Evolutionary conservation across 2,113 vertebrate species (phyloP).

Genomic region (Rana temporaria): DNA sequence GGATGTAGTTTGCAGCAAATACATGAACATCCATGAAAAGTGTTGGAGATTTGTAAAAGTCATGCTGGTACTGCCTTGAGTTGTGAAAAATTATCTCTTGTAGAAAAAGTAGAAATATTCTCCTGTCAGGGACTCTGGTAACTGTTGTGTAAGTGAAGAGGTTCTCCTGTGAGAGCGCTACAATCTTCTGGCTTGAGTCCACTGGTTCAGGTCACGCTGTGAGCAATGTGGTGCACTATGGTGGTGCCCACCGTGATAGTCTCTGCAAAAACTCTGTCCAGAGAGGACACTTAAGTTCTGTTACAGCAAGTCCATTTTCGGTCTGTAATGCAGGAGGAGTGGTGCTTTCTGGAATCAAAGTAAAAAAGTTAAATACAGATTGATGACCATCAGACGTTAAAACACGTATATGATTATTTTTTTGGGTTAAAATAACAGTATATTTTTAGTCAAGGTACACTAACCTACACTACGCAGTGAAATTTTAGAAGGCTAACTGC

Average conservation of each 20-base stretch:
- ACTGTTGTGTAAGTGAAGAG: constrained; percentile 59
- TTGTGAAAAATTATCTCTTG: constrained; percentile 71
- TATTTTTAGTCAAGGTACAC: no score
- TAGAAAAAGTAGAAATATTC: constrained; percentile 97
- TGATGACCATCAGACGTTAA: no score
- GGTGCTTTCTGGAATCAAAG: constrained; percentile 87
- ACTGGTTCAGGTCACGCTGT: constrained; percentile 73
- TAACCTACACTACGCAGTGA: no score
- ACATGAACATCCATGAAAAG: constrained; percentile 67
- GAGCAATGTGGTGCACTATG: constrained; percentile 77
- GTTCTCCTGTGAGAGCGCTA: constrained; percentile 62
- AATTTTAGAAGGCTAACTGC: no score
- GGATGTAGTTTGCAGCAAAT: constrained; percentile 64
- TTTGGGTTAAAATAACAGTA: no score
- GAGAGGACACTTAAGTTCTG: constrained; percentile 76
- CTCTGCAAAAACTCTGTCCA: constrained; percentile 87
- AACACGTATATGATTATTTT: no score
- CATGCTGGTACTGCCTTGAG: constrained; percentile 91
- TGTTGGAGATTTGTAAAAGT: constrained; percentile 83
- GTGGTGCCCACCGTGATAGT: constrained; percentile 78
- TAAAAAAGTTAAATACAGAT: not conserved
- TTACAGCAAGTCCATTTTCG: constrained; percentile 99
- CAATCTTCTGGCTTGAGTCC: constrained; percentile 69
- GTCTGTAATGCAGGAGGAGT: constrained; percentile 99
- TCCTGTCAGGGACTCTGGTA: constrained; percentile 74